These are phyloP conservation scores for Sebastiscus albofasciatus DNA, from an alignment of 2,797 vertebrate species.

Conservation along the genomic window DNA sequence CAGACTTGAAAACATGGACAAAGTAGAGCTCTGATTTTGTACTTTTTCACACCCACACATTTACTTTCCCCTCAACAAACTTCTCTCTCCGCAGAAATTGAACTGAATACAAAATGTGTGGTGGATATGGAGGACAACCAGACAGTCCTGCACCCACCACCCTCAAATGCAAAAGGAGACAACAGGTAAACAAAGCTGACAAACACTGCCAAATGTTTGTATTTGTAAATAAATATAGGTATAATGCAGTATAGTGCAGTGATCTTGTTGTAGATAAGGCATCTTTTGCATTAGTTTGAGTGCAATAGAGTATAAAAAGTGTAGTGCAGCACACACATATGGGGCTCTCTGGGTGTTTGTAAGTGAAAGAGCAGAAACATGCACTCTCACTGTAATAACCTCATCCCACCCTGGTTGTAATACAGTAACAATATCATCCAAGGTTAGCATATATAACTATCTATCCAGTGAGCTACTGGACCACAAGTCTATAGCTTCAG, in stretches of 20 bases:
- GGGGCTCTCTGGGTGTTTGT: not conserved
- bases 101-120: constrained; percentile 97
- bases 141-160: constrained; percentile 93
- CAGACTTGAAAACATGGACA: constrained; percentile 31
- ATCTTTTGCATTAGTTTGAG: not conserved
- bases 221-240: not conserved
- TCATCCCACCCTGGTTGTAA: constrained; percentile 19
- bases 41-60: constrained; percentile 37
- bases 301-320: not conserved
- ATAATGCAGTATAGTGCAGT: not conserved
- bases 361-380: constrained; percentile 15
- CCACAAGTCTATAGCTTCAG: not conserved
- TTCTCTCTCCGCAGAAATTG: constrained; percentile 89
- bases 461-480: not conserved
- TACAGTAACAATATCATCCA: constrained; percentile 16
- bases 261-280: not conserved
- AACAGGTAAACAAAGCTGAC: constrained; percentile 87
- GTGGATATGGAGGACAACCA: constrained; percentile 99
- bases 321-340: not conserved
- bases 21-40: constrained; percentile 14
- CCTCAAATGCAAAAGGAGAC: constrained; percentile 91
- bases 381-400: constrained; percentile 11
- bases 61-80: constrained; percentile 44
- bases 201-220: not conserved
- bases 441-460: not conserved